Evolutionary conservation across 2,797 vertebrate genomes (phyloP).

Genomic region (Pangasius krempfi): DNA sequence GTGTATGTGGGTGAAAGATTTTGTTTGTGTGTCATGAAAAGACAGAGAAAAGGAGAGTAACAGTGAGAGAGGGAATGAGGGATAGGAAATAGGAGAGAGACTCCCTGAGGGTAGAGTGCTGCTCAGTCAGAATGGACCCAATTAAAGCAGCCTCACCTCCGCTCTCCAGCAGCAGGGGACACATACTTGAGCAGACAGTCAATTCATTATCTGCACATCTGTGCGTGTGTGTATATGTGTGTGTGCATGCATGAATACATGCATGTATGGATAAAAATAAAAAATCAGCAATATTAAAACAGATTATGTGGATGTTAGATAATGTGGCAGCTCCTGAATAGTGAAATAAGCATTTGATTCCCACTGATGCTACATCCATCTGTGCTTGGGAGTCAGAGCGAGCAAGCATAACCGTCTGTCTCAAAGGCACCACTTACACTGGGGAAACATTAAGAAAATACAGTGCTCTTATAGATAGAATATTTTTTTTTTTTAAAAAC

Average conservation of each 20-base stretch:
- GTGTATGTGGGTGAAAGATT: conserved; percentile 15
- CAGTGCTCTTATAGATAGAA: background rate
- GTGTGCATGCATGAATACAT: background rate
- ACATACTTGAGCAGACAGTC: conserved; percentile 50
- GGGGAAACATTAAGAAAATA: background rate
- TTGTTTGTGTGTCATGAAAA: conserved; percentile 34
- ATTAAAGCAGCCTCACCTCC: conserved; percentile 80
- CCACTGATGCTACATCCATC: background rate
- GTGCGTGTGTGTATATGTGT: conserved; percentile 51
- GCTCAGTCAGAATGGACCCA: conserved; percentile 77
- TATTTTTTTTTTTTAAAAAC: background rate
- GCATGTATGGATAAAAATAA: background rate
- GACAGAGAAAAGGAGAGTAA: conserved; percentile 50
- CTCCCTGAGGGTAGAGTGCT: conserved; percentile 67
- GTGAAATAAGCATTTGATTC: background rate
- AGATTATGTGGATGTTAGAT: conserved; percentile 6
- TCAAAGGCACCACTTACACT: background rate
- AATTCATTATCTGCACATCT: conserved; percentile 52
- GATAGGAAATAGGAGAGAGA: conserved; percentile 59
- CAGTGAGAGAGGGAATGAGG: conserved; percentile 42
- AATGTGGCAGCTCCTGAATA: conserved; percentile 1
- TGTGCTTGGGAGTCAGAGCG: too few relatives aligned
- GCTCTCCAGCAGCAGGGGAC: conserved; percentile 70
- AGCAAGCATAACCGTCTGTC: background rate
- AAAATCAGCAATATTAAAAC: background rate